Evolutionary conservation across 2,113 vertebrate species (phyloP).

Genomic region (Epinephelus cyanopodus): DNA sequence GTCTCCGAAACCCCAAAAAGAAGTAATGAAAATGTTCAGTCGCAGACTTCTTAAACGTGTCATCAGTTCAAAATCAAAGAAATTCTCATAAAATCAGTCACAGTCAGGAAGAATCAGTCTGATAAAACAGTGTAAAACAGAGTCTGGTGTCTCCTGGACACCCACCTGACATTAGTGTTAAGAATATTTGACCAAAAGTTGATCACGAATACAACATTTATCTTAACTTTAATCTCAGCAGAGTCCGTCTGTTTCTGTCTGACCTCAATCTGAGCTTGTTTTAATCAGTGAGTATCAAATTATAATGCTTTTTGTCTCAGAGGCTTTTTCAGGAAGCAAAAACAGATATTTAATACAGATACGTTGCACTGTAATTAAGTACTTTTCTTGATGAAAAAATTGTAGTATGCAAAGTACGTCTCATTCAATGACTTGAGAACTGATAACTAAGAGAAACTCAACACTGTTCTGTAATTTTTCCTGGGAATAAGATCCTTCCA

Average conservation of each 20-base stretch:
- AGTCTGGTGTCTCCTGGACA: neutral
- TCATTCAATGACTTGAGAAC: conserved; percentile 9
- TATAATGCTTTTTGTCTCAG: conserved; percentile 14
- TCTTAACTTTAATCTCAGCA: neutral
- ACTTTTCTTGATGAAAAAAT: conserved; percentile 8
- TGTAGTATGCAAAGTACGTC: neutral
- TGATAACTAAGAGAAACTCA: conserved; percentile 16
- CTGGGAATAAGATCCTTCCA: neutral
- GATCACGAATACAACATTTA: neutral
- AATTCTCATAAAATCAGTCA: neutral
- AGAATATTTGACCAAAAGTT: neutral
- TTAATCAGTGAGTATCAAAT: conserved; percentile 15
- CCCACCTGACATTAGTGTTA: neutral
- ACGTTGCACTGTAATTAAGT: neutral
- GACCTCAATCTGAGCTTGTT: neutral
- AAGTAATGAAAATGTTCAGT: neutral
- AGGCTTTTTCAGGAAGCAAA: conserved; percentile 6
- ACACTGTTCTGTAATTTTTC: neutral
- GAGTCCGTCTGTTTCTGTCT: neutral
- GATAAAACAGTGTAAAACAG: neutral
- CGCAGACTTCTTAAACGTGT: neutral
- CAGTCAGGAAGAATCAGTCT: neutral
- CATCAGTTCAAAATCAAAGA: neutral
- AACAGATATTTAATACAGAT: conserved; percentile 4
- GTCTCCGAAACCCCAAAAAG: neutral